Evolutionary conservation across 2,113 vertebrate species (phyloP).

Genomic region (Podarcis muralis): DNA sequence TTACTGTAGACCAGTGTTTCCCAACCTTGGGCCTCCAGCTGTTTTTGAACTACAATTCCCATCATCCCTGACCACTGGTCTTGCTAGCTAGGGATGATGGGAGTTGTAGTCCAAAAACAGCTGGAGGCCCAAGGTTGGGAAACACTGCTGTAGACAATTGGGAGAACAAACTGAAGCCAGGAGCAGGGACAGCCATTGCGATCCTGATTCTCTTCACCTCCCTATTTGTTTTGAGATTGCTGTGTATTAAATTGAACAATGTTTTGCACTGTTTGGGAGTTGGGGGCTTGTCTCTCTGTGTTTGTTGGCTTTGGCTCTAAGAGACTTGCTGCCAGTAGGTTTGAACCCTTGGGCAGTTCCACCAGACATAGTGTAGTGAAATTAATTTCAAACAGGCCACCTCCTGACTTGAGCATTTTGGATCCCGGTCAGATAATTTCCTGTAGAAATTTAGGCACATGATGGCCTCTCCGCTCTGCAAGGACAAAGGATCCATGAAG

Average conservation of each 20-base stretch:
- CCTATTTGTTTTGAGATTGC: not conserved
- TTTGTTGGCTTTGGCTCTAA: not conserved
- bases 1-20: not conserved
- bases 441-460: no score
- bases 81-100: no score
- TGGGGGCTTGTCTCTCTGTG: not conserved
- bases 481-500: no score
- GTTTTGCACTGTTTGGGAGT: not conserved
- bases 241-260: not conserved
- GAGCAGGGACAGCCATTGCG: not conserved
- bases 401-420: not conserved
- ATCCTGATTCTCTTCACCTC: not conserved
- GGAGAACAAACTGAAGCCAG: not conserved
- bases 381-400: not conserved
- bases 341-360: not conserved
- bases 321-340: not conserved
- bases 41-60: no score
- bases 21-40: no score
- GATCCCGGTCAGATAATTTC: no score
- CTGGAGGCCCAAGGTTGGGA: no score
- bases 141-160: not conserved
- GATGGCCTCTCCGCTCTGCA: no score
- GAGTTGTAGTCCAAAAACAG: no score
- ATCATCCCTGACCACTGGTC: no score
- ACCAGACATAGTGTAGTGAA: not conserved